A percentile compares a stretch with the other conserved stretches of the same genome.
Evolutionary conservation across 2,888 invertebrate genomes (phyloP).

Genomic region (Molanna angustata): DNA sequence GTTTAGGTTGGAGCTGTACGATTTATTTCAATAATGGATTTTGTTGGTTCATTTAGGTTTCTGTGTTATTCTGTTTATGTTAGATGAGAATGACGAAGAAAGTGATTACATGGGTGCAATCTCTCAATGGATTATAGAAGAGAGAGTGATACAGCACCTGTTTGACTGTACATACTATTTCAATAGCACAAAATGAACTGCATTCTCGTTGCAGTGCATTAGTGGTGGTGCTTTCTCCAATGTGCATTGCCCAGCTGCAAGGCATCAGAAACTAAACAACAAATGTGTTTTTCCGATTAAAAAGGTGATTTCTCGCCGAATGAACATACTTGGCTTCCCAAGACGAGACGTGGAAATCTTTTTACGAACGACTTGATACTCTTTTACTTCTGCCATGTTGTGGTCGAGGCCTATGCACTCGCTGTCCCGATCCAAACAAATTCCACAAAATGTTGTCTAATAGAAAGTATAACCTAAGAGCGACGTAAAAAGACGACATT

Average conservation of each 20-base stretch:
- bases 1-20: too few species aligned
- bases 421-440: background rate
- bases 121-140: too few species aligned
- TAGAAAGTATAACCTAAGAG: background rate
- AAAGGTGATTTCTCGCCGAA: background rate
- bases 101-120: too few species aligned
- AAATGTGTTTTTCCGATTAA: background rate
- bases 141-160: background rate
- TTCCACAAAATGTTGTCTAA: background rate
- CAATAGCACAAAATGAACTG: background rate
- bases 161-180: background rate
- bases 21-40: too few species aligned
- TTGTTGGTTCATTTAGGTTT: too few species aligned
- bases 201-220: background rate
- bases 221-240: conserved; percentile 8
- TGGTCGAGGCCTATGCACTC: conserved; percentile 9
- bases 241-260: conserved; percentile 8
- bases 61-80: too few species aligned
- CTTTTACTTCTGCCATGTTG: background rate
- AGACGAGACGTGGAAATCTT: background rate
- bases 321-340: background rate
- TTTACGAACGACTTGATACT: background rate
- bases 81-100: too few species aligned
- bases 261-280: background rate
- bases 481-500: background rate